Evolutionary conservation across 2,888 invertebrate genomes (phyloP).

Genomic region (Tridacna gigas): DNA sequence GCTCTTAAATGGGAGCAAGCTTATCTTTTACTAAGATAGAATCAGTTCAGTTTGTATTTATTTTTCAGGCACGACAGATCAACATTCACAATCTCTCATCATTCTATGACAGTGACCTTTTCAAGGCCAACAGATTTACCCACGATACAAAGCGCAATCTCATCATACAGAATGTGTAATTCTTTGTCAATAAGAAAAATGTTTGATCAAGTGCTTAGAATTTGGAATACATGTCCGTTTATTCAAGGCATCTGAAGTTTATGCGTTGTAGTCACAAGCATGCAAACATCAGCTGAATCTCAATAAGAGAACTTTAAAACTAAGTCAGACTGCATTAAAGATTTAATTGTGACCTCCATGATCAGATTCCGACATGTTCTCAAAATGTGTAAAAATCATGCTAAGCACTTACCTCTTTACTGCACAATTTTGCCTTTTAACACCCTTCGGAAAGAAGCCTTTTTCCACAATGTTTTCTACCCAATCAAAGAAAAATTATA

Average conservation of each 20-base stretch:
- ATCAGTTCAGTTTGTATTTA: not conserved
- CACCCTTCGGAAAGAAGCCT: too few relatives aligned
- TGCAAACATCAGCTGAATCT: not conserved
- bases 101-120: conserved; percentile 96
- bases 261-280: not conserved
- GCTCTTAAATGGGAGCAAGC: too few relatives aligned
- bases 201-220: not conserved
- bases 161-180: conserved; percentile 89
- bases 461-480: too few relatives aligned
- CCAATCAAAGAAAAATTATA: too few relatives aligned
- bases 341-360: not conserved
- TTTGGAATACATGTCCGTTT: not conserved
- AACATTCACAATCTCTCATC: conserved; percentile 94
- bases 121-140: conserved; percentile 93
- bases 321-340: not conserved
- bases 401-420: too few relatives aligned
- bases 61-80: conserved; percentile 93
- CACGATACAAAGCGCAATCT: conserved; percentile 94
- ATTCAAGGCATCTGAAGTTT: not conserved
- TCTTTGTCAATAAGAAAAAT: not conserved
- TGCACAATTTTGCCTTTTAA: too few relatives aligned
- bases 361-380: too few relatives aligned
- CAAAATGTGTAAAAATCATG: too few relatives aligned
- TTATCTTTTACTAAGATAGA: too few relatives aligned
- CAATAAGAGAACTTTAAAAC: too few relatives aligned